Base-by-base conservation (phyloP, 37 sponge, comb jelly and placozoan species). In the Ephydatia muelleri region DNA sequence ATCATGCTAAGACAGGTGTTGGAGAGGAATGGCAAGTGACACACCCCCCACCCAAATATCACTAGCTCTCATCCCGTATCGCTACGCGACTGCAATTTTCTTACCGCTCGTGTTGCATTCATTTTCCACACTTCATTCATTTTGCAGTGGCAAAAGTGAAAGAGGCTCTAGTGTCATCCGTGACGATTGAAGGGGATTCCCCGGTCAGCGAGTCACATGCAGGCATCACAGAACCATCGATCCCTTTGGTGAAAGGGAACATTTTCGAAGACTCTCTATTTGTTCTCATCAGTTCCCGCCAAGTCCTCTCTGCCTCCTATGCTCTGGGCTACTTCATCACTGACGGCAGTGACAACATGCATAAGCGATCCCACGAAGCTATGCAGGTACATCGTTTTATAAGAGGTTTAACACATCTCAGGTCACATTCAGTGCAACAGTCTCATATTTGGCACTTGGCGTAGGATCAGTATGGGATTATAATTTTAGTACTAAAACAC, bases 231-330 rank as follows among this genome's bases (percentile, higher is more conserved):
- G 38, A 22, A 38, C 35, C 32, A 31, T 8, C 28, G 5, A 27
- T 1, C 35, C 35, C 36, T 3, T n/a, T 38, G 29, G 31, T 26
- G 9, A 38, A 72, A 57, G 91, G 81, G 33, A 89, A 87, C 77
- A 87, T 93, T 38, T 78, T 93, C 1, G 91, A 89, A 31, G 73
- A 77, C 35, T 37, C 84, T 19, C 70, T 84, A 37, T 80, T 90
- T 39, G 88, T 79, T 16, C 68, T 93, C 36, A 49, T 93, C 13
- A 77, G 80, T 4, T 78, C 84, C 9, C 57, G 94, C n/a, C 72
- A 81, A 29, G 80, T 93, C n/a, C 68, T 93, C n/a, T 83, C 91
- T 0, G 81, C 88, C 30, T 93, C 94, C 12, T 93, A 93, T 72
- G 87, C 78, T 47, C 73, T 93, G 21, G 87, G 91, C 0, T 93